These are phyloP conservation scores for Carposina sasakii DNA, from an alignment of 1,140 invertebrate species.

Conservation along the genomic window DNA sequence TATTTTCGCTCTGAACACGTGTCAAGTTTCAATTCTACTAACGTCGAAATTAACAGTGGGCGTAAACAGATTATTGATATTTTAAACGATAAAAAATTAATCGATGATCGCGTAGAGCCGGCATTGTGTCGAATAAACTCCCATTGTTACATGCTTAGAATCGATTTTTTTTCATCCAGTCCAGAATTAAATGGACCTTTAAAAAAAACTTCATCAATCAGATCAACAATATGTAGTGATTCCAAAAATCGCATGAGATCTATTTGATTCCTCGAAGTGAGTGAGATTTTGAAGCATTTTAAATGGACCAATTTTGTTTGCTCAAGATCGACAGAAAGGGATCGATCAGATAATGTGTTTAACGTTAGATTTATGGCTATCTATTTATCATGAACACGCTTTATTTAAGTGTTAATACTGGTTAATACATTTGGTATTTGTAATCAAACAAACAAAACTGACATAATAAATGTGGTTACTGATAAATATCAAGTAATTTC, in stretches of 20 bases:
- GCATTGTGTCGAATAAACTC: constrained; percentile 46
- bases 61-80: constrained; percentile 70
- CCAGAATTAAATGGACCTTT: constrained; percentile 50
- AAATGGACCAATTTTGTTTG: constrained; percentile 42
- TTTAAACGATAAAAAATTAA: constrained; percentile 67
- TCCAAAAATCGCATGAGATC: constrained; percentile 43
- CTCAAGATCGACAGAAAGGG: constrained; percentile 14
- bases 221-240: constrained; percentile 51
- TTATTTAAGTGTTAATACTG: too few relatives aligned
- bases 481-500: too few relatives aligned
- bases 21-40: constrained; percentile 69
- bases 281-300: constrained; percentile 45
- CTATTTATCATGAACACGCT: too few relatives aligned
- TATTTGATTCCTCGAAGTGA: constrained; percentile 47
- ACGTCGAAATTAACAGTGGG: constrained; percentile 68
- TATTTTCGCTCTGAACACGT: constrained; percentile 67
- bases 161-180: constrained; percentile 40
- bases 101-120: constrained; percentile 61
- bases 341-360: too few relatives aligned
- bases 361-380: too few relatives aligned
- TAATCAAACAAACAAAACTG: too few relatives aligned
- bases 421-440: too few relatives aligned
- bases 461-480: too few relatives aligned
- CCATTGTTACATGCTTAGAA: constrained; percentile 56
- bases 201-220: constrained; percentile 67